These are phyloP conservation scores for Bombycilla garrulus DNA, from an alignment of 2,113 vertebrate species.

Conservation along the genomic window DNA sequence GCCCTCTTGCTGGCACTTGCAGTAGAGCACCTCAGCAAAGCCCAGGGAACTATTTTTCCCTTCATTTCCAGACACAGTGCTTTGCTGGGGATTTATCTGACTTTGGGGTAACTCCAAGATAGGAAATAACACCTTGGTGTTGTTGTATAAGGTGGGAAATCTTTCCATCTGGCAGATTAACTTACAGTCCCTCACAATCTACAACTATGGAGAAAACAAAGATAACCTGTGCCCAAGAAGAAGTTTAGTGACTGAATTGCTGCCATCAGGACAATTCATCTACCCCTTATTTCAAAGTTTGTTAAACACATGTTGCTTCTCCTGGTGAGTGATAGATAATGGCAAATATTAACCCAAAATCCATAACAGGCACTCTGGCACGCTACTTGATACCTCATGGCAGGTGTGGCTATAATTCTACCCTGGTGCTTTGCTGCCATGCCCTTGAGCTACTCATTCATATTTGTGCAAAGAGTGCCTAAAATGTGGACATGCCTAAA, in stretches of 20 bases:
- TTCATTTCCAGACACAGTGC: neutral
- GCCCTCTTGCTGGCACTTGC: conserved; percentile 24
- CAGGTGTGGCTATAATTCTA: neutral
- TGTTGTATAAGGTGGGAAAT: neutral
- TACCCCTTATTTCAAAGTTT: neutral
- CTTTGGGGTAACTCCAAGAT: neutral
- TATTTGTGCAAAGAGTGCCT: neutral
- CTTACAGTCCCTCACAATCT: neutral
- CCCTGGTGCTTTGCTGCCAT: neutral
- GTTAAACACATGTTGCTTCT: neutral
- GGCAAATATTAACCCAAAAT: neutral
- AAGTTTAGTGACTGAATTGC: neutral
- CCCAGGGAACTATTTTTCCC: neutral
- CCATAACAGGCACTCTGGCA: neutral
- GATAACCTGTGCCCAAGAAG: neutral
- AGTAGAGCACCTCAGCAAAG: neutral
- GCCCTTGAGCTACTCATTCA: neutral
- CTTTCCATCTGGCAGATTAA: neutral
- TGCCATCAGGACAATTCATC: neutral
- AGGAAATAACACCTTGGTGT: neutral
- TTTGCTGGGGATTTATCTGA: neutral
- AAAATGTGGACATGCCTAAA: neutral
- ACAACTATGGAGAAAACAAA: neutral
- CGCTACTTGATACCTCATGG: neutral
- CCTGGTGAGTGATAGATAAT: neutral